Conservation (phyloP, 2,797 vertebrate species). For the Tangara arthus region DNA sequence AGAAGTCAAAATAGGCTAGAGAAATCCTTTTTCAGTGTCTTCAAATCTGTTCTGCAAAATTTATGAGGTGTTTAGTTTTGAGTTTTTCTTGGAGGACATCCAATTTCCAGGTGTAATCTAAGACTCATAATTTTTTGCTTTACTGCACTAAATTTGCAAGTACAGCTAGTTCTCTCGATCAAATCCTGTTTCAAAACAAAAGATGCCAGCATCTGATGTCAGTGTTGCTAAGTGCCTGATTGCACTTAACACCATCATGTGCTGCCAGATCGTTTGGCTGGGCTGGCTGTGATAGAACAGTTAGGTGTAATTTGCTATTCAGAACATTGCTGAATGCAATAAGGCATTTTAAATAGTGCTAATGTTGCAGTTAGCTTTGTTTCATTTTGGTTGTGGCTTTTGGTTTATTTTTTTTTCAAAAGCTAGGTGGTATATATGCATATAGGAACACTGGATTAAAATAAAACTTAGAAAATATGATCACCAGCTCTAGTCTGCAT, state of each 20-base stretch:
- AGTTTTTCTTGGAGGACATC: not conserved
- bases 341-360: slow-evolving; percentile 4
- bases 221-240: slow-evolving; percentile 57
- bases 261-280: slow-evolving; percentile 22
- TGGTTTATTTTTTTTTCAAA: not conserved
- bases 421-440: not conserved
- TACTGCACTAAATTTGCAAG: slow-evolving; percentile 38
- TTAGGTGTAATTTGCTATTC: slow-evolving; percentile 35
- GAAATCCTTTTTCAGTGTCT: not conserved
- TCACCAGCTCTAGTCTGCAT: not conserved
- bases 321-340: not conserved
- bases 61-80: not conserved
- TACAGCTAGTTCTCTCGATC: slow-evolving; percentile 22
- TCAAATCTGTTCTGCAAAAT: not conserved
- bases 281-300: not conserved
- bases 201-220: slow-evolving; percentile 20
- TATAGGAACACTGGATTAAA: not conserved
- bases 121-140: not conserved
- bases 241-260: not conserved
- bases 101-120: not conserved
- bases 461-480: not conserved
- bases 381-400: not conserved
- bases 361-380: not conserved
- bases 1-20: not conserved
- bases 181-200: slow-evolving; percentile 60